Evolutionary conservation across 2,113 vertebrate species (phyloP).

Genomic region (Cryptomyrus ogoouensis): DNA sequence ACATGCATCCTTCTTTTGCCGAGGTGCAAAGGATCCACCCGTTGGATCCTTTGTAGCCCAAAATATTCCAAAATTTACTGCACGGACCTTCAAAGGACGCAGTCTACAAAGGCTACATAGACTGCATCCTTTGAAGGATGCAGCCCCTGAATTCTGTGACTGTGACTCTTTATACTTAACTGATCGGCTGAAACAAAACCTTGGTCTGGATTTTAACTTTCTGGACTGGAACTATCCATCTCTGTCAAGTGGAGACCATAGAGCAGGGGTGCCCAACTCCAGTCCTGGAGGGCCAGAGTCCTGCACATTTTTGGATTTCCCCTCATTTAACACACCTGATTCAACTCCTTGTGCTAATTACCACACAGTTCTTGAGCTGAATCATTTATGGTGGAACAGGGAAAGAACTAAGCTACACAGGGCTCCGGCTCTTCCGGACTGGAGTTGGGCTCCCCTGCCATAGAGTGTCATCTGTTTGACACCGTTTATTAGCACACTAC

Average conservation of each 20-base stretch:
- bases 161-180: background rate
- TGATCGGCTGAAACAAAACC: background rate
- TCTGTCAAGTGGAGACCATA: no score
- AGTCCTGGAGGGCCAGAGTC: no score
- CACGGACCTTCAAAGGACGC: background rate
- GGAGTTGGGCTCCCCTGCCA: no score
- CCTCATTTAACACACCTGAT: no score
- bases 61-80: background rate
- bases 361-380: no score
- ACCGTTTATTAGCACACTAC: background rate
- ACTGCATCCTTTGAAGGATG: no score
- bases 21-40: background rate
- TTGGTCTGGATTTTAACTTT: background rate
- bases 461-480: background rate
- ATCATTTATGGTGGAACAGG: no score
- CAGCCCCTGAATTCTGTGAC: background rate
- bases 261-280: background rate
- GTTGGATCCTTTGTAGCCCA: background rate
- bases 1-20: background rate
- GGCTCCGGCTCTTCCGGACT: no score
- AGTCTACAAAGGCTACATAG: background rate
- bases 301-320: no score
- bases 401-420: no score
- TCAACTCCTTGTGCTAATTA: no score
- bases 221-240: background rate